Evolutionary conservation across 2,888 invertebrate genomes (phyloP), one percentile per base, ranked within the genome.

Genomic region (Pachymerium ferrugineum): DNA sequence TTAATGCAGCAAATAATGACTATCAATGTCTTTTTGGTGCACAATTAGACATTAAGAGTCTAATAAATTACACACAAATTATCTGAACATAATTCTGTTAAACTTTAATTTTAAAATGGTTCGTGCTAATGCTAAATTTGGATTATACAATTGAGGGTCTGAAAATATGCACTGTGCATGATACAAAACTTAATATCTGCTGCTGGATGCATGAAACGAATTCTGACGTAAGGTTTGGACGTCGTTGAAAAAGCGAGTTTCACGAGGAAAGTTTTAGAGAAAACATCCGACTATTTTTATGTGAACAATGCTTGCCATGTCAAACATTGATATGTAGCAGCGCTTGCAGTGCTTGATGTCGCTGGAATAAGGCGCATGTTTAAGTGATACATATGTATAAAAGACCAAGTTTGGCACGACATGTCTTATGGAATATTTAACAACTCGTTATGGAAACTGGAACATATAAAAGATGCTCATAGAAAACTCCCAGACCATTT

Each of bases 111-210:
- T n/a, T n/a, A n/a, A n/a, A n/a, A n/a, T n/a, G n/a, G n/a, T n/a
- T n/a, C n/a, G n/a, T n/a, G n/a, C n/a, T n/a, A n/a, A n/a, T n/a
- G n/a, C n/a, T n/a, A n/a, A n/a, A n/a, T n/a, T n/a, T n/a, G n/a
- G n/a, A n/a, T n/a, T n/a, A n/a, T n/a, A n/a, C n/a, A n/a, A n/a
- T n/a, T n/a, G n/a, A n/a, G n/a, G 47, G 47, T 54, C 47, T 54
- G 47, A 54, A 54, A 54, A 54, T 54, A 54, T 54, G 47, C 47
- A 54, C 19, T n/a, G 16, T 54, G 47, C 47, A 54, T 54, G 47
- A n/a, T 54, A 10, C n/a, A n/a, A n/a, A n/a, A n/a, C 14, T 54
- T 22, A 4, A 54, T 19, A 1, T 19, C 47, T 54, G 47, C 19
- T 1, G 47, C 47, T 54, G 47, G 47, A 54, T 54, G 47, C 47